phyloP scores from a whole-genome alignment of 2,797 vertebrate genomes.

The Anisognathus igniventris region DNA sequence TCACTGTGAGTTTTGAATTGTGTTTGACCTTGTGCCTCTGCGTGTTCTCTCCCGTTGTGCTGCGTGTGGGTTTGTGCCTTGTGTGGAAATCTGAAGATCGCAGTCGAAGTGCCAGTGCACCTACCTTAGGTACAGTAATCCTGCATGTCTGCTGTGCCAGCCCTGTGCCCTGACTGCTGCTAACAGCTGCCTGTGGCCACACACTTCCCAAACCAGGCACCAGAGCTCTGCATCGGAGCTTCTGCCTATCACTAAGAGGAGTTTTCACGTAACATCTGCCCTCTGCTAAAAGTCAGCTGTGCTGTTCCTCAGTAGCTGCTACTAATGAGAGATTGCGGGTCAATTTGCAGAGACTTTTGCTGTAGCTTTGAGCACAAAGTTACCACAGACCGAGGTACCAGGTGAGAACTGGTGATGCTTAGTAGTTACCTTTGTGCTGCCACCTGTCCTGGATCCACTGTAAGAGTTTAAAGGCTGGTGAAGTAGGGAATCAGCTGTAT shows the following conservation, averaged over 20 bases:
- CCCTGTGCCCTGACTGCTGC: conserved; percentile 50
- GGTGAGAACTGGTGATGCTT: background rate
- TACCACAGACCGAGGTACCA: background rate
- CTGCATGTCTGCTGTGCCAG: conserved; percentile 71
- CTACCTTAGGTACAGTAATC: conserved; percentile 91
- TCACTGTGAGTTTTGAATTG: conserved; percentile 67
- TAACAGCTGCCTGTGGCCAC: conserved; percentile 37
- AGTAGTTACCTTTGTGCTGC: background rate
- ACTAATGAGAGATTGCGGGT: conserved; percentile 37
- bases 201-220: background rate
- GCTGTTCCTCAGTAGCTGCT: conserved; percentile 14
- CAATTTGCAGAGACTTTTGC: background rate
- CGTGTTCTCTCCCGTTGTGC: conserved; percentile 78
- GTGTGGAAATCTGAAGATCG: conserved; percentile 90
- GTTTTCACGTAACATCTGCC: background rate
- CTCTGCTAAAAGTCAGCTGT: conserved; percentile 28
- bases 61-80: conserved; percentile 77
- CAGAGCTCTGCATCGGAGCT: background rate
- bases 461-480: background rate
- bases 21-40: conserved; percentile 80
- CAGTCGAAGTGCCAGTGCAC: conserved; percentile 93
- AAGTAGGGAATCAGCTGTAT: background rate
- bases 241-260: background rate
- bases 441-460: background rate
- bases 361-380: background rate